These are phyloP conservation scores for Ashinkailepas kermadecensis DNA, from an alignment of 2,888 invertebrate species.

Conservation along the genomic window DNA sequence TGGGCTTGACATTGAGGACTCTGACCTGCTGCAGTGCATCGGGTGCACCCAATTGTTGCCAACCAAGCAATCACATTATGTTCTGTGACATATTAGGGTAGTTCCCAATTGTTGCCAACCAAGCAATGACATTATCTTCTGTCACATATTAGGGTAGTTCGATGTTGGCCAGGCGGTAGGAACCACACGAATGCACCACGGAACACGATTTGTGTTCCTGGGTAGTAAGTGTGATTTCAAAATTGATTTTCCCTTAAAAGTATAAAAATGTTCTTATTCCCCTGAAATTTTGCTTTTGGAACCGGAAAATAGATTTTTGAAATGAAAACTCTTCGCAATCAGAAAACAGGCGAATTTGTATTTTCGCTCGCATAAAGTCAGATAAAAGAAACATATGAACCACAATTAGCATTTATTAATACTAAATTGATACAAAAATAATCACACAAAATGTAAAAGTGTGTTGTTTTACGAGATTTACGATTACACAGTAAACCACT, in stretches of 20 bases:
- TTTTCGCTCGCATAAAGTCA: background rate
- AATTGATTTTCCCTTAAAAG: background rate
- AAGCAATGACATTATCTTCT: no score
- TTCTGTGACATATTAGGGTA: no score
- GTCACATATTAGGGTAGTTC: no score
- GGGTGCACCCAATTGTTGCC: no score
- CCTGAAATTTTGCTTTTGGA: background rate
- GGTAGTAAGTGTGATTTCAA: background rate
- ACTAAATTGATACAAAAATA: background rate
- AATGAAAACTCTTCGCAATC: background rate
- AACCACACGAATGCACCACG: no score
- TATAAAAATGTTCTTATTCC: background rate
- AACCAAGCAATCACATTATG: no score
- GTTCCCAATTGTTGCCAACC: no score
- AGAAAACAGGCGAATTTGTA: background rate
- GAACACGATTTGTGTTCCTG: no score
- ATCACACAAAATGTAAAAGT: background rate
- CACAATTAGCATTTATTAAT: background rate
- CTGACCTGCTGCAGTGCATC: no score
- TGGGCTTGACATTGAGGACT: no score
- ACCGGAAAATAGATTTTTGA: background rate
- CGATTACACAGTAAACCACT: constrained; percentile 18
- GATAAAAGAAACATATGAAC: no score
- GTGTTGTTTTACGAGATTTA: background rate
- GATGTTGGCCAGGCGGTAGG: no score